phyloP scores from a whole-genome alignment of 2,888 invertebrate genomes.

The Pristionchus japonicus region DNA sequence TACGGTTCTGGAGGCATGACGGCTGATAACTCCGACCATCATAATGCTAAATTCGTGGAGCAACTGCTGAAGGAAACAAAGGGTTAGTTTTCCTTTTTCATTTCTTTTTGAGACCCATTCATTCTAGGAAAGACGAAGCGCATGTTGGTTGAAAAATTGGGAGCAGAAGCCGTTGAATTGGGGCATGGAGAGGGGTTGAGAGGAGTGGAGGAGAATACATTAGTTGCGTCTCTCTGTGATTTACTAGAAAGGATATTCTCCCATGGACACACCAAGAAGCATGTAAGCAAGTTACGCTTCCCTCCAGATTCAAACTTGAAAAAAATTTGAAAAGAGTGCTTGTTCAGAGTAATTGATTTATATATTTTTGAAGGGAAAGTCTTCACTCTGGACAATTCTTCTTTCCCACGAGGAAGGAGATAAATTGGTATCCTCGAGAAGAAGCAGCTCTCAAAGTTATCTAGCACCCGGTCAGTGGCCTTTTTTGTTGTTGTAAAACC shows the following conservation, averaged over 20 bases:
- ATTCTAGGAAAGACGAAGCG: slow-evolving; percentile 86
- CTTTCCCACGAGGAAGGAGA: slow-evolving; percentile 87
- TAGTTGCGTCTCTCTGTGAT: slow-evolving; percentile 96
- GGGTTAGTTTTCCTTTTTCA: slow-evolving; percentile 58
- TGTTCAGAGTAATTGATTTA: too few species aligned
- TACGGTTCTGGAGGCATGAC: slow-evolving; percentile 61
- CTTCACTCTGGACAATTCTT: slow-evolving; percentile 95
- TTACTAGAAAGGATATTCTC: slow-evolving; percentile 96
- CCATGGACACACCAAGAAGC: slow-evolving; percentile 93
- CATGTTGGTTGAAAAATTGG: slow-evolving; percentile 99
- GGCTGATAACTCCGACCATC: slow-evolving; percentile 85
- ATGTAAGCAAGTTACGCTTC: slow-evolving; percentile 78
- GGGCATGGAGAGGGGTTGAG: slow-evolving; percentile 85
- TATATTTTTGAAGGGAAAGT: slow-evolving; percentile 89
- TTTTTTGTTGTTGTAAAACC: background rate
- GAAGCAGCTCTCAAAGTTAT: slow-evolving; percentile 68
- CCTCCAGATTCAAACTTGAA: too few species aligned
- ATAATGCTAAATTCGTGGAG: slow-evolving; percentile 98
- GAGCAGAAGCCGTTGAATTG: slow-evolving; percentile 91
- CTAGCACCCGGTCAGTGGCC: slow-evolving; percentile 79
- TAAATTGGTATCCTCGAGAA: slow-evolving; percentile 62
- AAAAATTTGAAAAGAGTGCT: too few species aligned
- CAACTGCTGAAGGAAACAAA: slow-evolving; percentile 89
- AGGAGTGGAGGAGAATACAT: slow-evolving; percentile 94
- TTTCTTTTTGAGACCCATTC: background rate